These are phyloP conservation scores for Lophius americanus DNA, from an alignment of 2,797 vertebrate genomes.

Conservation along the genomic window DNA sequence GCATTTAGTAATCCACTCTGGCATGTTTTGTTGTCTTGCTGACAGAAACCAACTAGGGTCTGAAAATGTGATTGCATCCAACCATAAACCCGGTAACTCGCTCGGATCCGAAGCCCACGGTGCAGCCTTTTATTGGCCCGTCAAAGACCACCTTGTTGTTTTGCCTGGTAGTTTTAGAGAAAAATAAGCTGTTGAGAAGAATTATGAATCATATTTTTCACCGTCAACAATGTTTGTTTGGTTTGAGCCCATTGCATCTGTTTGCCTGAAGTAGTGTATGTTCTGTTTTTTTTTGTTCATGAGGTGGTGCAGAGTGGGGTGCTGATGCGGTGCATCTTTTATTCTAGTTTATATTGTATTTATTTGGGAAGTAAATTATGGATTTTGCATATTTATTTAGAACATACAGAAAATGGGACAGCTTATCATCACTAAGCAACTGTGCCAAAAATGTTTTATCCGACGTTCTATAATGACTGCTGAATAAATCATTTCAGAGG, in stretches of 20 bases:
- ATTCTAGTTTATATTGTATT: constrained; percentile 84
- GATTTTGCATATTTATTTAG: constrained; percentile 87
- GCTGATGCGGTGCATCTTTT: constrained; percentile 85
- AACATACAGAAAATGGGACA: constrained; percentile 77
- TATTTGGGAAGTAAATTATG: constrained; percentile 87
- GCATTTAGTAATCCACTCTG: constrained; percentile 33
- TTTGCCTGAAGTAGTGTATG: constrained; percentile 71
- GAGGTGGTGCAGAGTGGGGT: constrained; percentile 68
- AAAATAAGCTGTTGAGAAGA: constrained; percentile 61
- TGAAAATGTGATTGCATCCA: constrained; percentile 48
- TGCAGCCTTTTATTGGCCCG: constrained; percentile 62
- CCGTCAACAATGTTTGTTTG: constrained; percentile 48
- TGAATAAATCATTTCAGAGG: constrained; percentile 84
- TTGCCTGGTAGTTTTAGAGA: constrained; percentile 61
- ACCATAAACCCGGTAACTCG: constrained; percentile 36
- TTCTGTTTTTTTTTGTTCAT: constrained; percentile 47
- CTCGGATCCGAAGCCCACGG: constrained; percentile 48
- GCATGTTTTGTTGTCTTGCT: background rate
- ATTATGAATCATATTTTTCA: constrained; percentile 66
- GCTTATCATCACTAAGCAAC: constrained; percentile 84
- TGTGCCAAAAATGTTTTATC: constrained; percentile 87
- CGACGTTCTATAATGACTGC: constrained; percentile 80
- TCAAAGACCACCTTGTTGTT: constrained; percentile 63
- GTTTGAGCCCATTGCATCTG: constrained; percentile 64
- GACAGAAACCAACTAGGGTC: constrained; percentile 35